Evolutionary conservation across 2,888 invertebrate genomes (phyloP).

Genomic region (Andrena marginata): DNA sequence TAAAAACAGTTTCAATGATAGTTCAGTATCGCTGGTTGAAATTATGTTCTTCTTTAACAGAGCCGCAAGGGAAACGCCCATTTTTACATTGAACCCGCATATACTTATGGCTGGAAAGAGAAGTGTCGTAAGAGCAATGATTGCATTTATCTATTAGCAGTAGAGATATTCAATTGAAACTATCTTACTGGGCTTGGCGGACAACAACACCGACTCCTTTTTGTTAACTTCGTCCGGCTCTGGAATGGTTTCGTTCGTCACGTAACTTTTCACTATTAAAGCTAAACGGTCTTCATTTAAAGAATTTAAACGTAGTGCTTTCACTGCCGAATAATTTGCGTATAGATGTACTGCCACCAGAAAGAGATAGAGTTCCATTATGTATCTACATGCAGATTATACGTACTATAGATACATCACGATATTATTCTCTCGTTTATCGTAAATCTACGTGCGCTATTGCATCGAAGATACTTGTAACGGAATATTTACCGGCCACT

Average conservation of each 20-base stretch:
- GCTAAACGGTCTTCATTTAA: conserved; percentile 93
- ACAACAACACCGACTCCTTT: conserved; percentile 90
- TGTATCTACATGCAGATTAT: conserved; percentile 86
- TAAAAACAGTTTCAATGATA: conserved; percentile 85
- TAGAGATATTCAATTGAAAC: background rate
- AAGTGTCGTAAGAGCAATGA: conserved; percentile 14
- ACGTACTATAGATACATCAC: conserved; percentile 35
- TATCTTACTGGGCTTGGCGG: conserved; percentile 84
- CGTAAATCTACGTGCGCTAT: background rate
- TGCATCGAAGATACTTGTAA: background rate
- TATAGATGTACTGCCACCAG: conserved; percentile 93
- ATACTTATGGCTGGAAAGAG: conserved; percentile 86
- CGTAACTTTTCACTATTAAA: conserved; percentile 89
- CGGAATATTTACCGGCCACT: conserved; percentile 83
- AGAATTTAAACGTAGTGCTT: conserved; percentile 91
- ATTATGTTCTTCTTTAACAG: conserved; percentile 76
- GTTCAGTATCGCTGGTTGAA: conserved; percentile 81
- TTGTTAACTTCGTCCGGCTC: conserved; percentile 89
- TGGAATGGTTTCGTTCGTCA: conserved; percentile 87
- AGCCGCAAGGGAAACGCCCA: conserved; percentile 87
- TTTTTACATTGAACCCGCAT: conserved; percentile 88
- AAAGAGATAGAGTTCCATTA: conserved; percentile 90
- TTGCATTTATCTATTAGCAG: background rate
- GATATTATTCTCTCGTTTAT: conserved; percentile 25
- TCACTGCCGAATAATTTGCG: conserved; percentile 95